These are phyloP conservation scores for Apodemia duryi DNA, from an alignment of 2,888 invertebrate genomes.

Conservation along the genomic window DNA sequence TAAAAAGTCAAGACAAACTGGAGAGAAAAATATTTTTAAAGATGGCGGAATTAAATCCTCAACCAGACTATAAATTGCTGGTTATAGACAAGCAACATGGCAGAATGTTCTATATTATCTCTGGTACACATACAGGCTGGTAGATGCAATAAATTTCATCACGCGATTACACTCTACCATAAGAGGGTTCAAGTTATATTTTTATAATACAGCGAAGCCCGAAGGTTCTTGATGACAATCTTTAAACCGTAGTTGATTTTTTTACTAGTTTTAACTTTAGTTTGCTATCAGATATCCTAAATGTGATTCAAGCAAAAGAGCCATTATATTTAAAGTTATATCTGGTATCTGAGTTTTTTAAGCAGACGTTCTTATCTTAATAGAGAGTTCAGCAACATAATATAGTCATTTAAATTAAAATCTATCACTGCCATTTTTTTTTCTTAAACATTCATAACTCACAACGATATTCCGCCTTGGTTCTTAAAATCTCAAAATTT, in stretches of 20 bases:
- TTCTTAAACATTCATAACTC: no score
- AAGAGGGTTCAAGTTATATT: not conserved
- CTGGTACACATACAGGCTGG: slow-evolving; percentile 34
- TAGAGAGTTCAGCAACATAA: no score
- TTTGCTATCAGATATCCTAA: not conserved
- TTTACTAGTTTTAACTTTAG: not conserved
- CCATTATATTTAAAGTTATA: not conserved
- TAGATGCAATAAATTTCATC: slow-evolving; percentile 15
- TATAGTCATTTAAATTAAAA: no score
- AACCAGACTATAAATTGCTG: slow-evolving; percentile 58
- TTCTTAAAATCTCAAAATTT: no score
- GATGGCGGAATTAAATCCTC: slow-evolving; percentile 53
- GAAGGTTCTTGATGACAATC: not conserved
- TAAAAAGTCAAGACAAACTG: not conserved
- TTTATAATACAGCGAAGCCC: not conserved
- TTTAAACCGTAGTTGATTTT: not conserved
- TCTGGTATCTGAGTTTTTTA: no score
- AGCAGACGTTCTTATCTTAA: no score
- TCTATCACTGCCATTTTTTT: no score
- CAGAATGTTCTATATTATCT: slow-evolving; percentile 66
- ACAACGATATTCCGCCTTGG: no score
- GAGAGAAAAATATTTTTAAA: slow-evolving; percentile 38
- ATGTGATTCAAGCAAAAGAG: not conserved
- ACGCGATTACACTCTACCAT: slow-evolving; percentile 11
- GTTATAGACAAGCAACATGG: slow-evolving; percentile 68